Evolutionary conservation across 2,113 vertebrate genomes (phyloP).

Genomic region (Alligator mississippiensis): DNA sequence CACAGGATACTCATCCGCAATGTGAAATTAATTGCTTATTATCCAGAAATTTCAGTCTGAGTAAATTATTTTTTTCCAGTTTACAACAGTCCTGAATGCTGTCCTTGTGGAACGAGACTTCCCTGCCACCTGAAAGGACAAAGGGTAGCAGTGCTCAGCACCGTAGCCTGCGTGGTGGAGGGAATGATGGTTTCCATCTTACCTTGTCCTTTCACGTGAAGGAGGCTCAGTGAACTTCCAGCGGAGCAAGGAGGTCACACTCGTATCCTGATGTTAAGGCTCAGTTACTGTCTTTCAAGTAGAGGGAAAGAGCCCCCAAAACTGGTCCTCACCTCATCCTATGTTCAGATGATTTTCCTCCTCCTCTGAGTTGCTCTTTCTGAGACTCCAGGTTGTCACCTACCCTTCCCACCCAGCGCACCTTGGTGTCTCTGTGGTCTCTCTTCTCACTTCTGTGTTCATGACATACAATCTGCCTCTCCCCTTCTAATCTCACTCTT

Average conservation of each 20-base stretch:
- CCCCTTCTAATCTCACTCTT: not conserved
- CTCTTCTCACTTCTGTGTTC: not conserved
- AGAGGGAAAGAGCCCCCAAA: not conserved
- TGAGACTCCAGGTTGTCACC: not conserved
- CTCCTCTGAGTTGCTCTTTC: not conserved
- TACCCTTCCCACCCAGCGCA: not conserved
- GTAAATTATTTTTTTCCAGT: not conserved
- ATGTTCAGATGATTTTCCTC: not conserved
- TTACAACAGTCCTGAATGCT: conserved; percentile 45
- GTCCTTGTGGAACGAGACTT: not conserved
- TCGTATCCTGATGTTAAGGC: not conserved
- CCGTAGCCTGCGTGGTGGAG: not conserved
- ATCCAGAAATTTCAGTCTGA: conserved; percentile 47
- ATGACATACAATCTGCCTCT: not conserved
- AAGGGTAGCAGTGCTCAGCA: not conserved
- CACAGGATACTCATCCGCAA: conserved; percentile 56
- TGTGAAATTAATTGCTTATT: conserved; percentile 68
- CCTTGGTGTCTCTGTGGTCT: not conserved
- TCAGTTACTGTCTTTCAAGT: not conserved
- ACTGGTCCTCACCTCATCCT: not conserved
- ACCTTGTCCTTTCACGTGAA: fast-evolving
- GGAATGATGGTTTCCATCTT: not conserved
- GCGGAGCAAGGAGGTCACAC: not conserved
- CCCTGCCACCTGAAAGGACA: not conserved
- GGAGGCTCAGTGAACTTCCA: not conserved